phyloP scores from a whole-genome alignment of 2,888 invertebrate species.

The Sipha maydis region DNA sequence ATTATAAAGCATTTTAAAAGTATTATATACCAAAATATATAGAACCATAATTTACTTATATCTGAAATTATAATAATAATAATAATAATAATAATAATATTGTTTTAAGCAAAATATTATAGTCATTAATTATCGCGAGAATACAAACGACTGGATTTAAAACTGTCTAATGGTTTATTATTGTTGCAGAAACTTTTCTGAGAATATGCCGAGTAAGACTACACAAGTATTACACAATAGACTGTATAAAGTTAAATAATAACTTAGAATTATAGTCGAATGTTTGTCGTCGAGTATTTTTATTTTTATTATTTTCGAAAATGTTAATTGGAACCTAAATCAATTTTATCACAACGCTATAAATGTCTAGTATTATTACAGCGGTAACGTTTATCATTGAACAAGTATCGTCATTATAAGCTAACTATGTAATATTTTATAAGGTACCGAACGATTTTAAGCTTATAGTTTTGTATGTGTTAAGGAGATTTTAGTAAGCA shows the following conservation, averaged over 20 bases:
- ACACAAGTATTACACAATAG: background rate
- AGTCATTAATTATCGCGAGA: constrained; percentile 32
- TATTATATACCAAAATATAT: background rate
- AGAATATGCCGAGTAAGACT: background rate
- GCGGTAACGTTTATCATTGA: no score
- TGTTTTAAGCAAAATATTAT: constrained; percentile 30
- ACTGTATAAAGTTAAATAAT: background rate
- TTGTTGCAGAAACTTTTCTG: constrained; percentile 12
- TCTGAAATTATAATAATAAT: constrained; percentile 29
- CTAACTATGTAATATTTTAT: no score
- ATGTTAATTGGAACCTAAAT: no score
- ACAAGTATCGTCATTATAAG: no score
- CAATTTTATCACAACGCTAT: no score
- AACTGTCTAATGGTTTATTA: background rate
- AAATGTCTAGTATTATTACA: no score
- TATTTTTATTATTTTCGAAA: background rate
- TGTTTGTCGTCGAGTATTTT: background rate
- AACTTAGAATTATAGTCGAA: background rate
- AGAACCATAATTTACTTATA: constrained; percentile 28
- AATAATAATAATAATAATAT: constrained; percentile 27
- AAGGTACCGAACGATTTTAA: no score
- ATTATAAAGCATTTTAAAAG: constrained; percentile 26
- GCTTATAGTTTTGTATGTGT: no score
- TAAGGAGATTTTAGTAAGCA: no score
- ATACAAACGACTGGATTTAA: background rate